Evolutionary conservation across 2,888 invertebrate genomes (phyloP), one percentile per base, ranked within the genome.

Genomic region (Sphaerophoria rueppellii): DNA sequence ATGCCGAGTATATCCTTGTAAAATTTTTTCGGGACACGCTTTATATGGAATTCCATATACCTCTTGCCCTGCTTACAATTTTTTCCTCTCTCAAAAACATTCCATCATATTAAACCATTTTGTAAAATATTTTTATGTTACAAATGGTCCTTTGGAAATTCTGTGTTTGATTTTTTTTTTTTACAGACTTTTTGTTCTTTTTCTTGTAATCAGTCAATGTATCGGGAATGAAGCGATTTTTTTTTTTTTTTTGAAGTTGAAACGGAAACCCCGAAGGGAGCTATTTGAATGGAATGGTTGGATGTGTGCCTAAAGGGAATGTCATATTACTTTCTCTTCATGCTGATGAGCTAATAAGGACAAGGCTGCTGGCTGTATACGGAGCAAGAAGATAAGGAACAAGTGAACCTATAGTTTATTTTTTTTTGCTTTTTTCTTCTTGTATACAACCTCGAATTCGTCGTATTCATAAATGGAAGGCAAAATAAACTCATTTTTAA

Each of bases 191-290:
- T 50, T 16, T 12, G 6, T 70, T 35, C 1, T 34, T 63, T 63
- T 65, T 46, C 7, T 50, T 37, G 69, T 77, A 82, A 82, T 77
- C 82, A 77, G 77, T 77, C 82, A 82, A 77, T 73, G 69, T 63
- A 72, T 72, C 65, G 67, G 24, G 76, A 54, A 76, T 71, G 52
- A 55, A 60, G 72, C 55, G 77, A 60, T 40, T 82, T 24, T 24
- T 24, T 24, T 24, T 24, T 24, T 24, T 24, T 24, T 24, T 24
- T 72, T 82, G 40, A 60, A 82, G 72, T 57, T 55, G 54, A 40
- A 63, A 74, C n/a, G 61, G 54, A 46, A 61, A 16, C 55, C 67
- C 52, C 24, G 12, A n/a, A 40, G 34, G 54, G 32, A 14, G 63
- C 50, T 32, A 71, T 65, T 16, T 48, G 35, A 55, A 63, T 16